Conservation (phyloP, 2,113 vertebrate species). For the Tetrax tetrax region DNA sequence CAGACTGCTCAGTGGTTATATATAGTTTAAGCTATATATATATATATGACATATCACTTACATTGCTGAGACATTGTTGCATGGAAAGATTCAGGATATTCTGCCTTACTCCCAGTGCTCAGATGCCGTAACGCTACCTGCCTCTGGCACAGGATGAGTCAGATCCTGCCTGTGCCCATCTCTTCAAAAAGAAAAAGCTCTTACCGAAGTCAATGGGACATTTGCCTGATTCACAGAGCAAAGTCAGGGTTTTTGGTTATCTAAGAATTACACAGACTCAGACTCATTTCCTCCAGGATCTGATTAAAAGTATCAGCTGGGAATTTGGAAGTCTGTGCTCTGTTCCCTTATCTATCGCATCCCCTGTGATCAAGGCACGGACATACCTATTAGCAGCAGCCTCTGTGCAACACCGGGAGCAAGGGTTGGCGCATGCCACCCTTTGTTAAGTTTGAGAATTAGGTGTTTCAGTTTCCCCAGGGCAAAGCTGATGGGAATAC, state of each 20-base stretch:
- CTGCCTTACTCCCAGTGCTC: background rate
- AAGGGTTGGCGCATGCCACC: accelerated
- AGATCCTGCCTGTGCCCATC: background rate
- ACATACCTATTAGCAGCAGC: background rate
- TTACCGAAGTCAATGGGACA: accelerated
- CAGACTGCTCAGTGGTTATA: background rate
- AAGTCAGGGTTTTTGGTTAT: background rate
- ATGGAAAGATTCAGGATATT: background rate
- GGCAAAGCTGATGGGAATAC: background rate
- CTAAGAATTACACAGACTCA: background rate
- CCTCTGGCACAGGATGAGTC: background rate
- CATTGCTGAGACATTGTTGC: background rate
- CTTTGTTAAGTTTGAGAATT: accelerated
- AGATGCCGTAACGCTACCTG: background rate
- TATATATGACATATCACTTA: slow-evolving; percentile 10
- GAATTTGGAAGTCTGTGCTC: background rate
- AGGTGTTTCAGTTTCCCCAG: background rate
- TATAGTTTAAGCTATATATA: background rate
- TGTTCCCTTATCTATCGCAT: background rate
- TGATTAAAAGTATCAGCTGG: background rate
- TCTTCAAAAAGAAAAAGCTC: background rate
- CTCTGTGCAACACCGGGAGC: background rate
- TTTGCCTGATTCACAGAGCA: background rate
- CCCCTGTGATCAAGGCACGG: background rate
- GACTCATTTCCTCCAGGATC: slow-evolving; percentile 40